Conservation (phyloP, 2,113 vertebrate species). For the Pachyramphus minor region DNA sequence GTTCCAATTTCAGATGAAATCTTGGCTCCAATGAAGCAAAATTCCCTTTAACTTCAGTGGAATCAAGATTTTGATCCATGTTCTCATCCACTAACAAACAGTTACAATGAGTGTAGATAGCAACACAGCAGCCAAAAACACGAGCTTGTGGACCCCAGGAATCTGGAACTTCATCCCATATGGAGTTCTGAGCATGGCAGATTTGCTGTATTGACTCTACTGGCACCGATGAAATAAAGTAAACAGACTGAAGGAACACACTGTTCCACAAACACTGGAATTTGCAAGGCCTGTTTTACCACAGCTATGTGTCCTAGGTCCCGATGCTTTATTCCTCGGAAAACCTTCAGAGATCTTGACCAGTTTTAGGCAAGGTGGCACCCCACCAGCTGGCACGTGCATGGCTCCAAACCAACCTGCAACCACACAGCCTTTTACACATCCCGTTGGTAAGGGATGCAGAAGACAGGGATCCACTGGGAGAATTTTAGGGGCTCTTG, state of each 20-base stretch:
- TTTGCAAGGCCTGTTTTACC: background rate
- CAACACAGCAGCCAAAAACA: background rate
- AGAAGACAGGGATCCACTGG: background rate
- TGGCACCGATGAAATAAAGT: background rate
- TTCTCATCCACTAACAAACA: background rate
- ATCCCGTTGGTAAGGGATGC: background rate
- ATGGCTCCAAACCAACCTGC: background rate
- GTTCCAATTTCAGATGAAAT: constrained; percentile 36
- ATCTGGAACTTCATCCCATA: constrained; percentile 22
- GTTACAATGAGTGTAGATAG: background rate
- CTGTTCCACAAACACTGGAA: background rate
- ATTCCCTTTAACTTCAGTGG: constrained; percentile 35
- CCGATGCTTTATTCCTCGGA: background rate
- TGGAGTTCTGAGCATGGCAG: background rate
- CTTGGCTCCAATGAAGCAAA: constrained; percentile 10
- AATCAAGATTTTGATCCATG: constrained; percentile 18
- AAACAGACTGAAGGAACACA: constrained; percentile 13
- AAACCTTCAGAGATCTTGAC: background rate
- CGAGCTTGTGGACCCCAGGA: background rate
- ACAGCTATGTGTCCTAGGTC: background rate
- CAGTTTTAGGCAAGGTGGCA: background rate
- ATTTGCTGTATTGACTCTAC: background rate
- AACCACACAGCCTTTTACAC: background rate
- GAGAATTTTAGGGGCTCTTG: background rate
- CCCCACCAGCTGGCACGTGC: accelerated